These are phyloP conservation scores for Sisyra nigra DNA, from an alignment of 2,888 invertebrate species.

Conservation along the genomic window DNA sequence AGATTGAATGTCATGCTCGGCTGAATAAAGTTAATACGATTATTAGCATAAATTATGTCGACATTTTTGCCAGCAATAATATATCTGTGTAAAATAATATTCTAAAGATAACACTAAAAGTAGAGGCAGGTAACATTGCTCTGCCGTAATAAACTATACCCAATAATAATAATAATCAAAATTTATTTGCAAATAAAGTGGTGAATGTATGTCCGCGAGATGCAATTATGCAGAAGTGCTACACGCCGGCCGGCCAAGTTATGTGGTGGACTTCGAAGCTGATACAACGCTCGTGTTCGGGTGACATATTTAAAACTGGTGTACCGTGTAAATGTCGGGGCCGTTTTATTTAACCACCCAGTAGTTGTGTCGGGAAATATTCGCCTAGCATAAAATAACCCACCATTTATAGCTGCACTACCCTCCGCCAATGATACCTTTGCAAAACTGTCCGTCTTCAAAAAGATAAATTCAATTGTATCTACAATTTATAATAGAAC, in stretches of 20 bases:
- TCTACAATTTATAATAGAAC: too few species aligned
- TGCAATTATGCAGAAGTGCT: slow-evolving; percentile 5
- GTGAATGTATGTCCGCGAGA: slow-evolving; percentile 5
- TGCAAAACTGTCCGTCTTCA: too few species aligned
- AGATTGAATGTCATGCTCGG: slow-evolving; percentile 3
- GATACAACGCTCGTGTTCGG: neutral
- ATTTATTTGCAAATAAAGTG: slow-evolving; percentile 9
- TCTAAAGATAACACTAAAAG: slow-evolving; percentile 4
- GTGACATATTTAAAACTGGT: slow-evolving; percentile 8
- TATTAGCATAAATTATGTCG: slow-evolving; percentile 2
- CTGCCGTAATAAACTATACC: neutral
- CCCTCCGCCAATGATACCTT: too few species aligned
- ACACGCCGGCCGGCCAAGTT: slow-evolving; percentile 4
- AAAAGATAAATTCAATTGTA: too few species aligned
- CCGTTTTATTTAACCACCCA: too few species aligned
- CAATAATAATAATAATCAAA: slow-evolving; percentile 9
- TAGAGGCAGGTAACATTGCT: neutral
- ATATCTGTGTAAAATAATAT: slow-evolving; percentile 2
- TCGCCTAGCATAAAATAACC: too few species aligned
- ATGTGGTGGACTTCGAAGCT: slow-evolving; percentile 3
- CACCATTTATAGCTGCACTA: too few species aligned
- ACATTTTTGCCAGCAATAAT: neutral
- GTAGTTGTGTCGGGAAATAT: too few species aligned
- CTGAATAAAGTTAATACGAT: slow-evolving; percentile 2
- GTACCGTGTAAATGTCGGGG: slow-evolving; percentile 5